phyloP scores from a whole-genome alignment of 2,113 vertebrate species.

The Oenanthe melanoleuca region DNA sequence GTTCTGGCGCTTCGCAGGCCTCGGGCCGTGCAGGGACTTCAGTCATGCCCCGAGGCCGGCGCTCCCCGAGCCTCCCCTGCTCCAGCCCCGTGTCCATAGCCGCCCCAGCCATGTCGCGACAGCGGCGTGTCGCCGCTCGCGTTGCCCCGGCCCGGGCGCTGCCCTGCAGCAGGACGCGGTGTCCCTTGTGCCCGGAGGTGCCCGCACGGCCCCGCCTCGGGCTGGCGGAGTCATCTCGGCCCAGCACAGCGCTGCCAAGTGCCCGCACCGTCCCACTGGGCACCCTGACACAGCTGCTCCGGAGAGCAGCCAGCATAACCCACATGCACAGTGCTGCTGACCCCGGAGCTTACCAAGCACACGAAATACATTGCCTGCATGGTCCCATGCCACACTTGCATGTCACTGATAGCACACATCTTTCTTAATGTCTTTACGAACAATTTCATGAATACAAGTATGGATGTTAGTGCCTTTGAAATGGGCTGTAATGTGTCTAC shows the following conservation, averaged over 20 bases:
- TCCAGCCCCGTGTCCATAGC: not conserved
- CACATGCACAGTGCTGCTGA: not conserved
- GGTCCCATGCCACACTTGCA: accelerated
- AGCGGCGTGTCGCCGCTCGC: too few species aligned
- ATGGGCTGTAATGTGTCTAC: not conserved
- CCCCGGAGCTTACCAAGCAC: not conserved
- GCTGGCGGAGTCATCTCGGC: accelerated
- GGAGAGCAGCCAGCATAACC: not conserved
- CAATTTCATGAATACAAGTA: not conserved
- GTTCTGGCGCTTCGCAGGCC: too few species aligned
- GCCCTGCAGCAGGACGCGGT: too few species aligned
- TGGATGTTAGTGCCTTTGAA: not conserved
- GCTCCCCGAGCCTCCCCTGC: too few species aligned
- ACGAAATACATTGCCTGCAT: accelerated
- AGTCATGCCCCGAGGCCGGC: accelerated
- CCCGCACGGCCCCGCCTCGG: too few species aligned
- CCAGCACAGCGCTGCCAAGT: not conserved
- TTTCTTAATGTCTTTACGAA: not conserved
- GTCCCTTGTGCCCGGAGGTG: too few species aligned
- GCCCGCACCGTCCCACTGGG: not conserved
- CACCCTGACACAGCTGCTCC: too few species aligned
- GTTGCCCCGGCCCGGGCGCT: too few species aligned
- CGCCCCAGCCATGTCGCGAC: not conserved
- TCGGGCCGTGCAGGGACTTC: too few species aligned
- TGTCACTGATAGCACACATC: too few species aligned